Conservation (phyloP, 2,888 invertebrate species). For the Parapristionchus giblindavisi region DNA sequence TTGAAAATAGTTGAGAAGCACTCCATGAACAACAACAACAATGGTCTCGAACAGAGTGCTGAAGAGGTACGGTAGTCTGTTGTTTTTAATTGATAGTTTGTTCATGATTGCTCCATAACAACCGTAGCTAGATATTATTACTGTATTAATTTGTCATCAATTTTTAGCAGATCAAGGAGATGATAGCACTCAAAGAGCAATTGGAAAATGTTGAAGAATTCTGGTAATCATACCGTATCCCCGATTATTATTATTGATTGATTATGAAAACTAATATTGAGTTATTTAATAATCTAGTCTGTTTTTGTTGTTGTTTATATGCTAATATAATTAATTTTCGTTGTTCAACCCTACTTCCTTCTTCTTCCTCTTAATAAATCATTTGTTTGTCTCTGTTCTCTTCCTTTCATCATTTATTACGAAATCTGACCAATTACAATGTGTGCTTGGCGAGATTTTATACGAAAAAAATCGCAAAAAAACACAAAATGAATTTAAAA, state of each 20-base stretch:
- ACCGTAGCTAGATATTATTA: neutral
- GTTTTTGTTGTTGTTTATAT: too few species aligned
- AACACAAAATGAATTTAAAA: slow-evolving; percentile 19
- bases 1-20: neutral
- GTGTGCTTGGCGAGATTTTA: slow-evolving; percentile 18
- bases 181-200: slow-evolving; percentile 9
- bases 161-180: neutral
- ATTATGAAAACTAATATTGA: too few species aligned
- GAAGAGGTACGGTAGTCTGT: slow-evolving; percentile 18
- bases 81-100: neutral
- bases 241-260: too few species aligned
- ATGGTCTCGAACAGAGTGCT: neutral
- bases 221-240: too few species aligned
- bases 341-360: too few species aligned
- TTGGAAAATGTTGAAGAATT: neutral
- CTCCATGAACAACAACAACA: too few species aligned
- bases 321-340: too few species aligned
- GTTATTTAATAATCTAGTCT: too few species aligned
- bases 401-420: slow-evolving; percentile 10
- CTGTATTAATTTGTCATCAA: too few species aligned
- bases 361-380: too few species aligned
- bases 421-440: slow-evolving; percentile 32
- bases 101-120: neutral
- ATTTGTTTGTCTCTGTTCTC: too few species aligned
- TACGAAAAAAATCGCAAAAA: slow-evolving; percentile 7